Evolutionary conservation across 2,797 vertebrate species (phyloP).

Genomic region (Enteromius fasciolatus): DNA sequence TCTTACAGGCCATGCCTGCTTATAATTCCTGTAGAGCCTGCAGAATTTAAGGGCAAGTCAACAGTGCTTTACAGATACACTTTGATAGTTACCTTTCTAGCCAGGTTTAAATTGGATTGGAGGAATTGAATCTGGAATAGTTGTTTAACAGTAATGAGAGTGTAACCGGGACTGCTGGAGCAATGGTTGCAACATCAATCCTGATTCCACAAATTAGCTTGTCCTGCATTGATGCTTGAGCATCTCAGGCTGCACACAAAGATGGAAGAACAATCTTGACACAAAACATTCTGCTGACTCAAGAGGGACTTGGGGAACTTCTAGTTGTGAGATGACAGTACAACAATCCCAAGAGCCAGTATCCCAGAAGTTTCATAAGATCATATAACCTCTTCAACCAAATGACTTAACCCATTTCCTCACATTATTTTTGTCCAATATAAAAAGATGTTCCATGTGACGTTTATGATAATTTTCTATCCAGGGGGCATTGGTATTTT

Average conservation of each 20-base stretch:
- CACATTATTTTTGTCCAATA: background rate
- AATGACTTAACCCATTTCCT: background rate
- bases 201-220: background rate
- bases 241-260: background rate
- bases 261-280: background rate
- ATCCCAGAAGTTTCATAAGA: background rate
- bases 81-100: background rate
- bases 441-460: background rate
- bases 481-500: background rate
- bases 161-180: background rate
- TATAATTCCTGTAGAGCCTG: background rate
- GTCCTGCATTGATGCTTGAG: background rate
- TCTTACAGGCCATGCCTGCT: background rate
- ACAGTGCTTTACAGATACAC: background rate
- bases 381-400: background rate
- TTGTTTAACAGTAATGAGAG: background rate
- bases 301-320: background rate
- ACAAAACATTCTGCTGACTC: background rate
- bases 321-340: background rate
- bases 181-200: background rate
- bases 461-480: background rate
- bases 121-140: background rate
- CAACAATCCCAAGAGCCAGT: background rate
- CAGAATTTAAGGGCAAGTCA: background rate
- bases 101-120: background rate